phyloP scores from a whole-genome alignment of 2,888 invertebrate genomes.

The Strigamia crassipes region DNA sequence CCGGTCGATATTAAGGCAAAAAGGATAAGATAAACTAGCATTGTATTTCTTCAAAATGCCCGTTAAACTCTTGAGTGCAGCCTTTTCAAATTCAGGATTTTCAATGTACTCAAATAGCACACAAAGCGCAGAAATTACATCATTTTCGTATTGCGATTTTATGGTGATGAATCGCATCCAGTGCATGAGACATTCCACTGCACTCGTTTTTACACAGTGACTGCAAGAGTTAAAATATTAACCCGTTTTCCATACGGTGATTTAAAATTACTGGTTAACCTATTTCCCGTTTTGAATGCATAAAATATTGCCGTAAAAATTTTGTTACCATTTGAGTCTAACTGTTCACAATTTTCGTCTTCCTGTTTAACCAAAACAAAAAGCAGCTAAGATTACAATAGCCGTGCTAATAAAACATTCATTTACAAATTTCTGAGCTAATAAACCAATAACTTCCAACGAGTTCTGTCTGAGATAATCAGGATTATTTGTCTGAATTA shows the following conservation, averaged over 20 bases:
- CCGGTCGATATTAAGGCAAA: neutral
- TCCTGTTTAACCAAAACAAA: neutral
- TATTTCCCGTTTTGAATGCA: neutral
- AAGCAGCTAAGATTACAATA: neutral
- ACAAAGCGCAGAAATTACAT: neutral
- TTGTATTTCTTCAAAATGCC: conserved; percentile 3
- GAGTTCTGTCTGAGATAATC: neutral
- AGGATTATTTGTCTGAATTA: neutral
- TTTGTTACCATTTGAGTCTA: neutral
- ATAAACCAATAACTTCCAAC: neutral
- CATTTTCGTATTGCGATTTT: neutral
- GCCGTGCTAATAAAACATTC: neutral
- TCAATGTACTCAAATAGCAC: neutral
- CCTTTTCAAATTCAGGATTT: neutral
- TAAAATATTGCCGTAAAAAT: neutral
- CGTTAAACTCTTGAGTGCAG: neutral
- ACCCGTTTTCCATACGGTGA: neutral
- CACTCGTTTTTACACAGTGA: neutral
- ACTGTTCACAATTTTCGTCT: neutral
- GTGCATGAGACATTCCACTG: neutral
- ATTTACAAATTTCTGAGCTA: conserved; percentile 5
- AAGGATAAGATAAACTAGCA: neutral
- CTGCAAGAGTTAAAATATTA: neutral
- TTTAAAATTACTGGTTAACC: neutral
- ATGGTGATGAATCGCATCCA: neutral